These are phyloP conservation scores for Calliphora vomitoria DNA, from an alignment of 2,888 invertebrate species.

Conservation along the genomic window DNA sequence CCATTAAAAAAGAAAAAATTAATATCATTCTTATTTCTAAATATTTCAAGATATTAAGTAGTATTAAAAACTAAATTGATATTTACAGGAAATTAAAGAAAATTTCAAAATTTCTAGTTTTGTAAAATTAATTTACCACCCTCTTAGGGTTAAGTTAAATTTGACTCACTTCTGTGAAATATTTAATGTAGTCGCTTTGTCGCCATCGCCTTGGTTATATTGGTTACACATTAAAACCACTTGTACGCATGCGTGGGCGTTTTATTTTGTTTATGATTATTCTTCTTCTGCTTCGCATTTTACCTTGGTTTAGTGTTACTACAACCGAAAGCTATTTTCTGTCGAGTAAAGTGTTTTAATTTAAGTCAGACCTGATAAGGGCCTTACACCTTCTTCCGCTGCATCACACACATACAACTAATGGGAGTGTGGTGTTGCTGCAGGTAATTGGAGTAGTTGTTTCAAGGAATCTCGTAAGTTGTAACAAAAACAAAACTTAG, in stretches of 20 bases:
- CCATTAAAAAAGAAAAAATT: conserved; percentile 6
- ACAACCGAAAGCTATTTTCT: conserved; percentile 35
- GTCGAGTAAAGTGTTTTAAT: conserved; percentile 60
- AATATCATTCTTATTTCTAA: background rate
- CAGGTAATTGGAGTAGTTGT: conserved; percentile 67
- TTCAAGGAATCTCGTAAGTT: conserved; percentile 62
- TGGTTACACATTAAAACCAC: conserved; percentile 59
- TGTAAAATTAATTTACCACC: background rate
- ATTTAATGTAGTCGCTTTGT: conserved; percentile 53
- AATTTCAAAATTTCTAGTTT: background rate
- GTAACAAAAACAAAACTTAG: background rate
- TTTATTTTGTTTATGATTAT: conserved; percentile 35
- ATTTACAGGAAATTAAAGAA: background rate
- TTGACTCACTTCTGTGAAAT: conserved; percentile 54
- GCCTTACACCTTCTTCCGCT: conserved; percentile 15
- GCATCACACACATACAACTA: conserved; percentile 1
- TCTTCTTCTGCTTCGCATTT: conserved; percentile 37
- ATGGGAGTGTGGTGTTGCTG: conserved; percentile 14
- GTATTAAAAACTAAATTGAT: no score
- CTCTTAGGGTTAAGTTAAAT: conserved; percentile 25
- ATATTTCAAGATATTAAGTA: no score
- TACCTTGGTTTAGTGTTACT: conserved; percentile 61
- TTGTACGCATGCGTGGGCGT: conserved; percentile 72
- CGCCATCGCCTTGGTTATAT: conserved; percentile 42
- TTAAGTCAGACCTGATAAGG: conserved; percentile 48